A percentile compares a stretch with the other conserved stretches of the same genome.
Evolutionary conservation across 2,113 vertebrate species (phyloP).

Genomic region (Chionomys nivalis): DNA sequence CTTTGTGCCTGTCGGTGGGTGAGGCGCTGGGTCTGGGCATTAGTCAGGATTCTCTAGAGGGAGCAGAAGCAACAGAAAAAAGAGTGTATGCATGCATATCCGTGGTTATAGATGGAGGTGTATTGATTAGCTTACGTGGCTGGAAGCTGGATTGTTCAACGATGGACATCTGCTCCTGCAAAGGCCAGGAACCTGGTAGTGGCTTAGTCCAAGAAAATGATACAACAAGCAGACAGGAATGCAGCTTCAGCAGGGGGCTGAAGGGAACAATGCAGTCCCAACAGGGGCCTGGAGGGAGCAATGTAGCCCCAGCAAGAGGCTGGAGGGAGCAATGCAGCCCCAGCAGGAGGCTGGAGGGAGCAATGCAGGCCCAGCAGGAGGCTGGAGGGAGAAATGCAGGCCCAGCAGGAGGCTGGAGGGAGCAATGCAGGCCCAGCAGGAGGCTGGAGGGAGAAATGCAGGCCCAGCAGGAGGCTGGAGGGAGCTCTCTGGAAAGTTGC

Average conservation of each 20-base stretch:
- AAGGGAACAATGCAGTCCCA: too few species aligned
- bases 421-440: too few species aligned
- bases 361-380: too few species aligned
- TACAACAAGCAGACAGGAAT: neutral
- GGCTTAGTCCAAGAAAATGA: neutral
- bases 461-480: too few species aligned
- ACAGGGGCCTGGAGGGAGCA: too few species aligned
- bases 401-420: too few species aligned
- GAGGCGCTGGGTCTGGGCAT: neutral
- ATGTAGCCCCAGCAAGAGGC: too few species aligned
- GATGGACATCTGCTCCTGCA: neutral
- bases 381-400: too few species aligned
- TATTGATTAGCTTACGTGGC: neutral
- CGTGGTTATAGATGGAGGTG: neutral
- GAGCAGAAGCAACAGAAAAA: neutral
- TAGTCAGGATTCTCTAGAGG: neutral
- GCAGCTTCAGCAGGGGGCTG: neutral
- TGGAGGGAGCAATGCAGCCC: too few species aligned
- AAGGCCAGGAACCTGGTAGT: neutral
- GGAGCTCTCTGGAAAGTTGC: too few species aligned
- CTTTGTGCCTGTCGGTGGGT: neutral
- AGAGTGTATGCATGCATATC: neutral
- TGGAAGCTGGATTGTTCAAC: neutral
- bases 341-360: too few species aligned
- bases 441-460: too few species aligned